These are phyloP conservation scores for Chloebia gouldiae DNA, from an alignment of 2,113 vertebrate genomes.

Conservation along the genomic window DNA sequence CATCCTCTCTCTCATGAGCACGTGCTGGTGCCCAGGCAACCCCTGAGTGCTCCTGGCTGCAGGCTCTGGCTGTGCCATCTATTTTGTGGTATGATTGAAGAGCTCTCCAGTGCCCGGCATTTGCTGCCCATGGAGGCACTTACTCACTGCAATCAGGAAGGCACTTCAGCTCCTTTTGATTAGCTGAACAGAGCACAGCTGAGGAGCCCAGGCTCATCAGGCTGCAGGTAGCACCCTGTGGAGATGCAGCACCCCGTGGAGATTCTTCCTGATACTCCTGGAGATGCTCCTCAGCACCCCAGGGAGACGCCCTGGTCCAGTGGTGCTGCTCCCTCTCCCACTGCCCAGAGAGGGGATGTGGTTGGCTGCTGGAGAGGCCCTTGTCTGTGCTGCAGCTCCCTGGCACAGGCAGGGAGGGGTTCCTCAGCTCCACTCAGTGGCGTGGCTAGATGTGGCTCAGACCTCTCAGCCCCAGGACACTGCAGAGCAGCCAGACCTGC, in stretches of 20 bases:
- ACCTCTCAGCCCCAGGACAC: not conserved
- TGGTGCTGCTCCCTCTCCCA: not conserved
- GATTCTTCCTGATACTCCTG: not conserved
- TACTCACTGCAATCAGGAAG: constrained; percentile 13
- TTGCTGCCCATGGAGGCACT: not conserved
- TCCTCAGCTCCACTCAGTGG: not conserved
- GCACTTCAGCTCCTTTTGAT: constrained; percentile 1
- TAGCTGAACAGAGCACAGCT: not conserved
- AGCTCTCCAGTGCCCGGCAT: constrained; percentile 28
- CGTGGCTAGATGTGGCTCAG: accelerated
- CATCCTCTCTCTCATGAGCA: not conserved
- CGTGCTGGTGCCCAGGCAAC: not conserved
- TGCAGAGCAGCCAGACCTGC: not conserved
- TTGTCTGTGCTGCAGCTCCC: not conserved
- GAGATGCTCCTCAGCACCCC: not conserved
- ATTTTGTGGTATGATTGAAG: constrained; percentile 27
- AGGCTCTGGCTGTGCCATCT: not conserved
- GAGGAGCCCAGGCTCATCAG: not conserved
- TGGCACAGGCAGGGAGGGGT: not conserved
- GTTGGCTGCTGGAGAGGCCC: not conserved
- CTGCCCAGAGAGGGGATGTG: accelerated
- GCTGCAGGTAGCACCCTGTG: not conserved
- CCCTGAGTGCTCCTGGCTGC: not conserved
- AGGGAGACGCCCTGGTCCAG: not conserved
- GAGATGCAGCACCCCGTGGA: not conserved